Conservation (phyloP, 1,140 invertebrate genomes). For the Alviniconcha marisindica region DNA sequence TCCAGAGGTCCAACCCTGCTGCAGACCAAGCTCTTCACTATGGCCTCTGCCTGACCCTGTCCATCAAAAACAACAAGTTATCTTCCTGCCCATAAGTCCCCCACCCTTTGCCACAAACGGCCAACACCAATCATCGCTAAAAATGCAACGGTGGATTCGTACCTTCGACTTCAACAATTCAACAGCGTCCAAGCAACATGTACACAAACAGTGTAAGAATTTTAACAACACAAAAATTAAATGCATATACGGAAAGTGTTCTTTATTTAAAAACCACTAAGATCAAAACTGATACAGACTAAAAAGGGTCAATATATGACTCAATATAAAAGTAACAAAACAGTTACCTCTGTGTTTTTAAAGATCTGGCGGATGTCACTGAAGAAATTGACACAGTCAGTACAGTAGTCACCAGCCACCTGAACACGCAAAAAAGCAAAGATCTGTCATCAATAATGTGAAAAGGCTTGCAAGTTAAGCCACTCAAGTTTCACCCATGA, state of each 20-base stretch:
- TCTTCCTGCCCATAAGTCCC: too few relatives aligned
- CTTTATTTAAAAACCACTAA: neutral
- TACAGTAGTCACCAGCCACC: constrained; percentile 31
- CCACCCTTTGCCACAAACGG: too few relatives aligned
- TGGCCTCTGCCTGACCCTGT: neutral
- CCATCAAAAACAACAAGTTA: too few relatives aligned
- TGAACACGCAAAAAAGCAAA: neutral
- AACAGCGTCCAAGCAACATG: neutral
- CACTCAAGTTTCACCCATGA: too few relatives aligned
- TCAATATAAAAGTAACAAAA: neutral
- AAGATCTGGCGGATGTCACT: constrained; percentile 23
- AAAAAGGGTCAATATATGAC: neutral
- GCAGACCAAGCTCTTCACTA: neutral
- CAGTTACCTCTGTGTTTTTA: constrained; percentile 31
- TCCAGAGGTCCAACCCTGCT: neutral
- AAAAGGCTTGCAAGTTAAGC: too few relatives aligned
- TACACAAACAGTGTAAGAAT: neutral
- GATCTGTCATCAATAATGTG: too few relatives aligned
- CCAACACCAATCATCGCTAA: too few relatives aligned
- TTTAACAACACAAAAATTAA: too few relatives aligned
- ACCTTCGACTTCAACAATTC: too few relatives aligned
- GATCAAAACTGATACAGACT: neutral
- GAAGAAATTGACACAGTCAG: constrained; percentile 38
- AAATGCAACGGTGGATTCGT: too few relatives aligned
- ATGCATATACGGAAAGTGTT: too few relatives aligned